Evolutionary conservation across 2,113 vertebrate genomes (phyloP).

Genomic region (Calidris pugnax): DNA sequence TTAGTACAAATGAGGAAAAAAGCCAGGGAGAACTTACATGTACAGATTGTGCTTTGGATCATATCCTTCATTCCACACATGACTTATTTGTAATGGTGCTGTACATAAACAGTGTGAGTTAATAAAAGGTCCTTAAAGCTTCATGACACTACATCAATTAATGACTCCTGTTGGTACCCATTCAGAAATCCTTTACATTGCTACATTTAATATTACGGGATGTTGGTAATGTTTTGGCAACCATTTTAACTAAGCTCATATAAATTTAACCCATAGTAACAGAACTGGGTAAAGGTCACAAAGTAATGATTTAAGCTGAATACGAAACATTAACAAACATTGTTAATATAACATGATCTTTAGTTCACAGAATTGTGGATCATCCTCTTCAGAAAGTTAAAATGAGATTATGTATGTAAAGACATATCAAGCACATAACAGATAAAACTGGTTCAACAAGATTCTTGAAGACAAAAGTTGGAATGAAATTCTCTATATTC

Average conservation of each 20-base stretch:
- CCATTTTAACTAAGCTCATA: background rate
- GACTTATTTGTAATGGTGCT: background rate
- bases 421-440: background rate
- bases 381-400: background rate
- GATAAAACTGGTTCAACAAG: constrained; percentile 52
- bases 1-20: background rate
- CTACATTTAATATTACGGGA: background rate
- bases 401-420: background rate
- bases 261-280: background rate
- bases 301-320: background rate
- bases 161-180: background rate
- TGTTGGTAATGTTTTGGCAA: background rate
- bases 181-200: background rate
- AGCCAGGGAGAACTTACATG: background rate
- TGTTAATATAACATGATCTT: background rate
- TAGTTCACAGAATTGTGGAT: background rate
- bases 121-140: background rate
- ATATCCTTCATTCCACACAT: background rate
- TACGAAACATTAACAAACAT: constrained; percentile 14
- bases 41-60: background rate
- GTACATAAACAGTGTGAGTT: background rate
- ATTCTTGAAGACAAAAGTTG: constrained; percentile 36
- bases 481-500: background rate
- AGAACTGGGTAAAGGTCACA: background rate
- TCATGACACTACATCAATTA: background rate